phyloP scores from a whole-genome alignment of 1,140 invertebrate genomes.

The Theocolax elegans region DNA sequence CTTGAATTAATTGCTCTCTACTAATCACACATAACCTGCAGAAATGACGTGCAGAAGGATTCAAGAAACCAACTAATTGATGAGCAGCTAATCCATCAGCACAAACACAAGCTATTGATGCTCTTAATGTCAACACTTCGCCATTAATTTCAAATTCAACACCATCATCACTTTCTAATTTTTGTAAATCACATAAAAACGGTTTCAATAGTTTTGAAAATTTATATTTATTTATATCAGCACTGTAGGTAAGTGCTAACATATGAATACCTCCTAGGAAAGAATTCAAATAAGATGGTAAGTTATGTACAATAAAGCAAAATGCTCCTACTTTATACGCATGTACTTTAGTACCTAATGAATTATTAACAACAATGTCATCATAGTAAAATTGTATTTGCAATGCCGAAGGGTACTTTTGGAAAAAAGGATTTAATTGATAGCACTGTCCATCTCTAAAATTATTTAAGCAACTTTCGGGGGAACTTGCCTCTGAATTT shows the following conservation, averaged over 20 bases:
- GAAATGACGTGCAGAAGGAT: too few species aligned
- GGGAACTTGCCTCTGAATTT: background rate
- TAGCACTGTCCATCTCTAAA: constrained; percentile 17
- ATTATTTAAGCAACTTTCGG: background rate
- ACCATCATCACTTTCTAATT: constrained; percentile 28
- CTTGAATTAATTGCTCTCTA: too few species aligned
- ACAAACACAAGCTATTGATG: background rate
- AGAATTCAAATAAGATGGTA: constrained; percentile 10
- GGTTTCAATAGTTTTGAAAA: constrained; percentile 3
- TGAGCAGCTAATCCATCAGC: constrained; percentile 31
- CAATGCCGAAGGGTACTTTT: background rate
- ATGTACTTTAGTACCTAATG: constrained; percentile 22
- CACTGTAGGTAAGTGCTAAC: background rate
- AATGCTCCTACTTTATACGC: constrained; percentile 28
- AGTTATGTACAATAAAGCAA: constrained; percentile 25
- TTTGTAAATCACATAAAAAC: constrained; percentile 21
- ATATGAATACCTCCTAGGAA: constrained; percentile 22
- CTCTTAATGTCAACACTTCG: background rate
- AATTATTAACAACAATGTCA: constrained; percentile 30
- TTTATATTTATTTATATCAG: constrained; percentile 32
- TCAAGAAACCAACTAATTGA: constrained; percentile 23
- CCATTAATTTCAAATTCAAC: background rate
- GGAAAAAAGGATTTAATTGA: background rate
- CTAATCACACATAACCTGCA: constrained; percentile 28
- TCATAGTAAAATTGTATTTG: constrained; percentile 27